Conservation (phyloP, 2,888 invertebrate species). For the Masnerella sp. region DNA sequence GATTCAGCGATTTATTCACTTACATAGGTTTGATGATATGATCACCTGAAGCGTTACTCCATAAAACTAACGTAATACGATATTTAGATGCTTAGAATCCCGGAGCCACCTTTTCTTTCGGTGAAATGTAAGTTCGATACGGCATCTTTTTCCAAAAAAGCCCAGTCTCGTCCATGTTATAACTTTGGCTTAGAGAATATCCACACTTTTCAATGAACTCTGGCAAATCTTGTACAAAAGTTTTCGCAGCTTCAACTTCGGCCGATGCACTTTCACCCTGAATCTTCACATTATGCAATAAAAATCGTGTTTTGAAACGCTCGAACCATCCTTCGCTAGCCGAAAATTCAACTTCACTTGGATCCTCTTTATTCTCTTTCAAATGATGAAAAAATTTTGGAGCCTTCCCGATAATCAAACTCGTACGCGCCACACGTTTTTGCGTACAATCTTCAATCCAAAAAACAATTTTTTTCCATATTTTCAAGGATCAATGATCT, state of each 20-base stretch:
- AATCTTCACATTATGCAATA: constrained; percentile 44
- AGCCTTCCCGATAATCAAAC: constrained; percentile 58
- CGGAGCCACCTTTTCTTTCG: constrained; percentile 27
- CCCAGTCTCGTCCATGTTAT: constrained; percentile 63
- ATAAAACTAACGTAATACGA: constrained; percentile 65
- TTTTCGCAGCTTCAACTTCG: constrained; percentile 38
- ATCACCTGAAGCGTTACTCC: constrained; percentile 67
- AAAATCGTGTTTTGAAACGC: constrained; percentile 35
- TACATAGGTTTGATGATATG: constrained; percentile 66
- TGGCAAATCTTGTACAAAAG: constrained; percentile 38
- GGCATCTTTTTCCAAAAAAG: constrained; percentile 64
- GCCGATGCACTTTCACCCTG: constrained; percentile 51
- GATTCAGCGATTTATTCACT: constrained; percentile 64
- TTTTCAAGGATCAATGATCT: constrained; percentile 39
- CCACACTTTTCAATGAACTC: constrained; percentile 61
- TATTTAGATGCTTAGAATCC: constrained; percentile 61
- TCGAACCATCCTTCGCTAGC: constrained; percentile 58
- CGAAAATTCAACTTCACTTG: constrained; percentile 18
- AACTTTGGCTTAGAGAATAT: constrained; percentile 62
- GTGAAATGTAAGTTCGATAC: constrained; percentile 62
- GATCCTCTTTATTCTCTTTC: constrained; percentile 6
- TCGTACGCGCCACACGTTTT: constrained; percentile 59
- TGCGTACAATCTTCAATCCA: constrained; percentile 59
- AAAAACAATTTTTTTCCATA: constrained; percentile 52
- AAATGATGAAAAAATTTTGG: constrained; percentile 38